Evolutionary conservation across 2,113 vertebrate genomes (phyloP), one percentile per base, ranked within the genome.

Genomic region (Corythaeola cristata): DNA sequence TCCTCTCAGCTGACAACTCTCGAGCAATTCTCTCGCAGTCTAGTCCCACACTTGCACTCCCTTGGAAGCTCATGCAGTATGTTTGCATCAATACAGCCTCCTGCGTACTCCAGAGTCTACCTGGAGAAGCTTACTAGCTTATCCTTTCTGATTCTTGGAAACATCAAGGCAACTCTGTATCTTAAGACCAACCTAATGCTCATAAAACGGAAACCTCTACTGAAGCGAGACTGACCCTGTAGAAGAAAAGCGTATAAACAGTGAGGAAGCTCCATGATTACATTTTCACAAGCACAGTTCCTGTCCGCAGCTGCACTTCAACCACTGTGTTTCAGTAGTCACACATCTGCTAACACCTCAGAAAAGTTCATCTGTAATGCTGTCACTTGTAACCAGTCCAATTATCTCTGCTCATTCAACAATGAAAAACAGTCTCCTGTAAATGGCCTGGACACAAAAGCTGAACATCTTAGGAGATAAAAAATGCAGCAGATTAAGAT

Each of bases 381-480:
- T 92, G 84, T 73, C 88, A 87, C 66, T 91, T 87, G 66, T 66
- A 91, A 87, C 50, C 62, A 73, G 69, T 20, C 53, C 77, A 87
- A 55, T 93, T 91, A 95, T 59, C 74, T 89, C 69, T 87, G 84
- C 74, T 95, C 80, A 82, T 76, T 76, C 86, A 89, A 79, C 84
- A 96, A 52, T 66, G 73, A 76, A 95, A 75, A 32, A 69, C 3
- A 84, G 62, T 32, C 76, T 79, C 49, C 49, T 41, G 47, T 17
- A 82, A 92, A 82, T 2, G 44, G 58, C 69, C 52, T 15, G 15
- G 28, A 60, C 45, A 78, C 64, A 55, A 30, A 41, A 58, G 39
- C 3, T 62, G 80, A 79, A 69, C 7, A 17, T 60, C 53, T n/a
- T 10, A 19, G 44, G 41, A 86, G 73, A 37, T 3, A 60, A 66